A percentile compares a stretch with the other conserved stretches of the same genome.
phyloP scores from a whole-genome alignment of 1,140 invertebrate species.

The Zaprionus tsacasi region DNA sequence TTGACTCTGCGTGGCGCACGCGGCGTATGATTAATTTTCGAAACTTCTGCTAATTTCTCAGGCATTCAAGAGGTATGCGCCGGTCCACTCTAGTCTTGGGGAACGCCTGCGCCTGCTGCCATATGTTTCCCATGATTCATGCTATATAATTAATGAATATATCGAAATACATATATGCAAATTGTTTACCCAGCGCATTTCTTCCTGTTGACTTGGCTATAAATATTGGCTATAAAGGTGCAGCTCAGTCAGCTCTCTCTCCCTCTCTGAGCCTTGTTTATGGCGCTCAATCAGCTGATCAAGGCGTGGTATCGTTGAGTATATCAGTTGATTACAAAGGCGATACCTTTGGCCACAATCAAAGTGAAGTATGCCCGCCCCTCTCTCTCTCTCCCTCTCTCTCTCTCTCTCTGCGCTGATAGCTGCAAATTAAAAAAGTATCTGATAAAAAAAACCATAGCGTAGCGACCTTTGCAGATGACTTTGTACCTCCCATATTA shows the following conservation, averaged over 20 bases:
- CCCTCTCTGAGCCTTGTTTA: not conserved
- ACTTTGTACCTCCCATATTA: not conserved
- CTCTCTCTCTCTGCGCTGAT: conserved; percentile 13
- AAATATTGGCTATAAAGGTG: not conserved
- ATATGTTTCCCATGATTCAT: conserved; percentile 21
- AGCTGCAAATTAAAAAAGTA: conserved; percentile 29
- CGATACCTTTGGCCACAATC: not conserved
- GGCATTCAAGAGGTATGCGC: not conserved
- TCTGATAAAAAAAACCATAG: not conserved
- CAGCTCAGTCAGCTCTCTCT: not conserved
- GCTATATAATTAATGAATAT: not conserved
- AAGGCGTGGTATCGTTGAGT: conserved; percentile 8
- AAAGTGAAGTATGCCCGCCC: conserved; percentile 2
- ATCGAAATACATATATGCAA: not conserved
- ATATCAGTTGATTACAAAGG: conserved; percentile 26
- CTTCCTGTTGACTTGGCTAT: conserved; percentile 24
- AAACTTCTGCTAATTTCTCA: conserved; percentile 48
- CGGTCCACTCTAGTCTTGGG: not conserved
- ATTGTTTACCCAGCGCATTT: not conserved
- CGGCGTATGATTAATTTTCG: conserved; percentile 73
- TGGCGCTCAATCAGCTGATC: not conserved
- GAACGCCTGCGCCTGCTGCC: not conserved
- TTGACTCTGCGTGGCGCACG: conserved; percentile 22
- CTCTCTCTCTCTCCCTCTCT: not conserved
- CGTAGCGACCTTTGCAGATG: not conserved